Percentiles rank a stretch among this genome's conserved stretches.
Conservation (phyloP, 2,888 invertebrate species). For the Abscondita cerata region DNA sequence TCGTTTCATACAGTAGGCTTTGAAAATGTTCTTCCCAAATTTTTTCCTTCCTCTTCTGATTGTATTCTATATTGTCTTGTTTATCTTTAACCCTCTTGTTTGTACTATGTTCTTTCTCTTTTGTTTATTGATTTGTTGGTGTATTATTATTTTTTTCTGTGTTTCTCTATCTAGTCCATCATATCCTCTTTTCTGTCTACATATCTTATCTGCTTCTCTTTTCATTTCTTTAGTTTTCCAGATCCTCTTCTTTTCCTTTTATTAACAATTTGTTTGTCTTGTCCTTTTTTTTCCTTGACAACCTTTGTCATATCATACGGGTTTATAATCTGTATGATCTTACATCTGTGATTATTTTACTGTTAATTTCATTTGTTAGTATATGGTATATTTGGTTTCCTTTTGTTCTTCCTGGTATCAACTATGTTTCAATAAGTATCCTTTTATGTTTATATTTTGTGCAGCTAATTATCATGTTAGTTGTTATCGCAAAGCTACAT, state of each 20-base stretch:
- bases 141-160: background rate
- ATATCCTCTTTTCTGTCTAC: background rate
- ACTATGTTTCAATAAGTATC: no score
- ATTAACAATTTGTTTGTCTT: background rate
- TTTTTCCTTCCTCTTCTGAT: background rate
- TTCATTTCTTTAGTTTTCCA: background rate
- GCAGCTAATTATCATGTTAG: no score
- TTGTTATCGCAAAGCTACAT: no score
- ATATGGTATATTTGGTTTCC: no score
- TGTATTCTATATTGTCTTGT: background rate
- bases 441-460: no score
- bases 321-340: background rate
- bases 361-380: background rate
- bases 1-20: no score
- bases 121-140: background rate
- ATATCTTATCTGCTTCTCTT: background rate
- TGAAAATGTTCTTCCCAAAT: background rate
- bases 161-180: background rate
- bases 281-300: background rate
- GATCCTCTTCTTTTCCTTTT: background rate
- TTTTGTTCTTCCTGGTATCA: no score
- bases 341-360: no score
- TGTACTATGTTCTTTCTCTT: background rate
- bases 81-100: background rate
- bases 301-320: background rate